These are phyloP conservation scores for Drosophila macrothrix DNA, from an alignment of 2,888 invertebrate species.

Conservation along the genomic window DNA sequence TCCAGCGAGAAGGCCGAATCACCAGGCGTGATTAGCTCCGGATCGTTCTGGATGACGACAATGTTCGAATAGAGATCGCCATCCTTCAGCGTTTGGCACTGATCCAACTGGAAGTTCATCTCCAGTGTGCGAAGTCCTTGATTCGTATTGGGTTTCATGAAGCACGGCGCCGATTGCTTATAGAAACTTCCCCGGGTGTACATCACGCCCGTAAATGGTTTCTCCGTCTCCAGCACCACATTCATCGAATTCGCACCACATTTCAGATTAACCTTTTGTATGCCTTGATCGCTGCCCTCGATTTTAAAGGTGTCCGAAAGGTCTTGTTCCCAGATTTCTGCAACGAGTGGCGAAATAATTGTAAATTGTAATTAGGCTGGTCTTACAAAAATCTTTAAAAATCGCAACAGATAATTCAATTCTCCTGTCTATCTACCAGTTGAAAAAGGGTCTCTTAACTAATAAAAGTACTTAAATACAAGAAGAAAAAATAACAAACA, in stretches of 20 bases:
- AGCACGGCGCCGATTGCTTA: constrained; percentile 87
- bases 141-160: constrained; percentile 86
- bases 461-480: not conserved
- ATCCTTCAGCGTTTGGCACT: constrained; percentile 87
- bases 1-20: constrained; percentile 89
- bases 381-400: not conserved
- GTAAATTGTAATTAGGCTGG: not conserved
- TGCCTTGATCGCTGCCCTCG: constrained; percentile 86
- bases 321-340: constrained; percentile 86
- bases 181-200: constrained; percentile 88
- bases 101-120: constrained; percentile 87
- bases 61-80: constrained; percentile 87
- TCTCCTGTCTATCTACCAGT: not conserved
- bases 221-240: constrained; percentile 86
- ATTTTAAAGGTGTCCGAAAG: constrained; percentile 87
- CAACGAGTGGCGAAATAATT: constrained; percentile 14
- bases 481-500: not conserved
- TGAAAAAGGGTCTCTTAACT: not conserved
- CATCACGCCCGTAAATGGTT: constrained; percentile 87
- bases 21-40: constrained; percentile 88
- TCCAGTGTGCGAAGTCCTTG: constrained; percentile 85
- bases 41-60: constrained; percentile 89
- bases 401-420: not conserved
- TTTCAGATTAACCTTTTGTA: constrained; percentile 87
- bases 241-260: constrained; percentile 87